Evolutionary conservation across 1,140 invertebrate species (phyloP), one percentile per base, ranked within the genome.

Genomic region (Stegodyphus mimosarum): DNA sequence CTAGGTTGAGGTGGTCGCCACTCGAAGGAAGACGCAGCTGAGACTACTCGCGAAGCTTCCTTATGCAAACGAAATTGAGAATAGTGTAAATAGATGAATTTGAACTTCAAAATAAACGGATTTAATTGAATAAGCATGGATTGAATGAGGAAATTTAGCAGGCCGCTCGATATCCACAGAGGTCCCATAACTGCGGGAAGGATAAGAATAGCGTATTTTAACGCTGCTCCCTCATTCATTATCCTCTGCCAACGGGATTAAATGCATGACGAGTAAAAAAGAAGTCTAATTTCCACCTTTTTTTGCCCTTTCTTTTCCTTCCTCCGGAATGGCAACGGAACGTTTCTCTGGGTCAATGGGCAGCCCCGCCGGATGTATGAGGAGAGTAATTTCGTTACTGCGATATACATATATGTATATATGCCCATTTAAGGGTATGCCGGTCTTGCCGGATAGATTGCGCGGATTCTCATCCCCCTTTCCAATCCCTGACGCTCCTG

Each of bases 371-470:
- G 33, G 69, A 49, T 71, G 69, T 71, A 71, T 71, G 33, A 33
- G 33, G 69, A 11, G 50, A 69, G 69, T 71, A 71, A 71, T 71
- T 71, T 51, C 49, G 69, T 71, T 71, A 71, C 69, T 3, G 69
- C 69, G 11, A 49, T 4, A 51, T 71, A 13, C 49, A 71, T 71
- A 49, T 71, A 51, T 71, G 49, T 71, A 71, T 71, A 49, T 71
- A 11, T n/a, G 48, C 33, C 18, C 69, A 50, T 33, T 33, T 33
- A 33, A 33, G 33, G 33, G 33, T 33, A 33, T 33, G 48, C 48
- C 9, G 69, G 9, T 9, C 10, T 11, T 18, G 49, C 69, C 69
- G 69, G 69, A 71, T 71, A 71, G 69, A 71, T 71, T 71, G 69
- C 69, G 9, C 33, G 69, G 33, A 71, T 71, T n/a, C 69, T 33